phyloP scores from a whole-genome alignment of 2,797 vertebrate genomes.

The Carapus acus region DNA sequence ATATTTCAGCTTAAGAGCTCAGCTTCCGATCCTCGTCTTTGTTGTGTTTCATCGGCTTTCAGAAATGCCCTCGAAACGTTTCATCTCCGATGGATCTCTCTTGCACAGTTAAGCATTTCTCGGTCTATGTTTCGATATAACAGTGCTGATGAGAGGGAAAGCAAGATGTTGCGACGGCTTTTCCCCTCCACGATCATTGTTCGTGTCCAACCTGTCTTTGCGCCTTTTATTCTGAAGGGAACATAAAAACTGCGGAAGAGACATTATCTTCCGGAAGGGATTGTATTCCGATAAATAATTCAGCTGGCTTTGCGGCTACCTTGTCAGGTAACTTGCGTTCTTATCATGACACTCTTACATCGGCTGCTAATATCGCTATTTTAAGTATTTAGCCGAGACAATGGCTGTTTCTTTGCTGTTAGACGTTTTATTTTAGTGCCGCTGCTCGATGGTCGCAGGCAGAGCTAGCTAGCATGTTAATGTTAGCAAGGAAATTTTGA shows the following conservation, averaged over 20 bases:
- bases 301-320: constrained; percentile 56
- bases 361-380: background rate
- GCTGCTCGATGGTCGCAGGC: constrained; percentile 30
- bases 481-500: constrained; percentile 39
- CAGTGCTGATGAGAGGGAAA: no score
- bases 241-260: constrained; percentile 32
- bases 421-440: constrained; percentile 25
- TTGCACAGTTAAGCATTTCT: no score
- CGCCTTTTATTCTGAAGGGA: constrained; percentile 56
- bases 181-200: no score
- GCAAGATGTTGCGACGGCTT: no score
- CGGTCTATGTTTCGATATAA: no score
- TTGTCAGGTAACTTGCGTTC: constrained; percentile 59
- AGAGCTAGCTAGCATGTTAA: constrained; percentile 52
- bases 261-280: constrained; percentile 53
- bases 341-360: background rate
- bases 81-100: no score
- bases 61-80: no score
- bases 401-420: constrained; percentile 1
- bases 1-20: no score
- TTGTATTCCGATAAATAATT: constrained; percentile 64
- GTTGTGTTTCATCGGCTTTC: no score
- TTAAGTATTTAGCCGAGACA: background rate
- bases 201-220: no score
- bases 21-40: no score